Conservation (phyloP, 2,888 invertebrate species). For the Iselma pallidipennis region DNA sequence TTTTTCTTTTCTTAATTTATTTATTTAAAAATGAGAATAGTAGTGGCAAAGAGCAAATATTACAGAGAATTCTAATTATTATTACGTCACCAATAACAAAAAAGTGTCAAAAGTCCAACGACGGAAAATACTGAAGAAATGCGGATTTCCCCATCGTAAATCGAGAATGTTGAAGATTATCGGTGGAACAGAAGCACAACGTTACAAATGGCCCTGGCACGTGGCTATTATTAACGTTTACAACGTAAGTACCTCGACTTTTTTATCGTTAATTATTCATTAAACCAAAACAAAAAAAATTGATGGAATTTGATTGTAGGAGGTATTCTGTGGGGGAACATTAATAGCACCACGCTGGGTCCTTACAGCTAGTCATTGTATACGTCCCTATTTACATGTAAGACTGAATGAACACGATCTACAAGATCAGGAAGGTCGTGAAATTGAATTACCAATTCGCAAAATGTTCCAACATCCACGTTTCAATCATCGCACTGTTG, state of each 20-base stretch:
- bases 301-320: conserved; percentile 59
- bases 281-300: background rate
- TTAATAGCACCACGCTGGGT: conserved; percentile 82
- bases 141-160: conserved; percentile 46
- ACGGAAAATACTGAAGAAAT: conserved; percentile 33
- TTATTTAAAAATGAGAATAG: too few species aligned
- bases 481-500: conserved; percentile 86
- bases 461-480: conserved; percentile 80
- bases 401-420: conserved; percentile 85
- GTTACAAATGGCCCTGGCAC: conserved; percentile 94
- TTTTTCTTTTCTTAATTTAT: background rate
- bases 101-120: conserved; percentile 27
- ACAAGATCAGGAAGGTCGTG: conserved; percentile 72
- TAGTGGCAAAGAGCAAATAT: too few species aligned
- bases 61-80: background rate
- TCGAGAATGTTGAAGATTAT: conserved; percentile 74
- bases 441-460: conserved; percentile 74
- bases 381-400: conserved; percentile 75
- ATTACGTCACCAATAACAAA: conserved; percentile 15
- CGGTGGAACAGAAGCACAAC: conserved; percentile 78
- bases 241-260: conserved; percentile 61
- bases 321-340: conserved; percentile 89
- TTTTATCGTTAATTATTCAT: background rate
- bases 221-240: conserved; percentile 85
- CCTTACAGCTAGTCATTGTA: conserved; percentile 86